phyloP scores from a whole-genome alignment of 2,888 invertebrate species.

The Calephelis perditalis region DNA sequence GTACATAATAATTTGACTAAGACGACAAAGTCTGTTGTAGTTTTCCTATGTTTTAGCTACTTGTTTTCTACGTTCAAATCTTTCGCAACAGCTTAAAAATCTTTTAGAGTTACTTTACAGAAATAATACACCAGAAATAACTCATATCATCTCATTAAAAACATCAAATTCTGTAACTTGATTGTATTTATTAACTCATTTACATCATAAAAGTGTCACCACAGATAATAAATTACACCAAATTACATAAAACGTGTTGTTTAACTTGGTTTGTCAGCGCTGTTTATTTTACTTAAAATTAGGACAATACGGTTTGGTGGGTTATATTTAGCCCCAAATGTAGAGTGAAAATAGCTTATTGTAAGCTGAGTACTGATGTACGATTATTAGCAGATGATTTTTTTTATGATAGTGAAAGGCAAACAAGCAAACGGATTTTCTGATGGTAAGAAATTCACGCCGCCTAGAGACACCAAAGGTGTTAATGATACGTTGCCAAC shows the following conservation, averaged over 20 bases:
- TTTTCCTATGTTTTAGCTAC: background rate
- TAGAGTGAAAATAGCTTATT: too few species aligned
- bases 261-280: background rate
- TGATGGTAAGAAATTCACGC: too few species aligned
- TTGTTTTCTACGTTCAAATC: background rate
- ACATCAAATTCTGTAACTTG: background rate
- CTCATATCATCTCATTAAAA: background rate
- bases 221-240: background rate
- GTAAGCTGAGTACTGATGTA: background rate
- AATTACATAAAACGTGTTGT: background rate
- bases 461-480: too few species aligned
- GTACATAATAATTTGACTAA: too few species aligned
- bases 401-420: too few species aligned
- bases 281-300: background rate
- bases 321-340: too few species aligned
- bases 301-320: background rate
- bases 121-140: background rate
- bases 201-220: background rate
- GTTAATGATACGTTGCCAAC: too few species aligned
- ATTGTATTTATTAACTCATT: background rate
- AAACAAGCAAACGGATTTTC: too few species aligned
- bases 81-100: background rate
- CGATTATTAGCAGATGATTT: too few species aligned
- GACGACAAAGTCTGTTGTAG: too few species aligned
- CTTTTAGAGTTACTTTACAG: background rate